phyloP scores from a whole-genome alignment of 2,888 invertebrate species.

The Cephus sareptanus region DNA sequence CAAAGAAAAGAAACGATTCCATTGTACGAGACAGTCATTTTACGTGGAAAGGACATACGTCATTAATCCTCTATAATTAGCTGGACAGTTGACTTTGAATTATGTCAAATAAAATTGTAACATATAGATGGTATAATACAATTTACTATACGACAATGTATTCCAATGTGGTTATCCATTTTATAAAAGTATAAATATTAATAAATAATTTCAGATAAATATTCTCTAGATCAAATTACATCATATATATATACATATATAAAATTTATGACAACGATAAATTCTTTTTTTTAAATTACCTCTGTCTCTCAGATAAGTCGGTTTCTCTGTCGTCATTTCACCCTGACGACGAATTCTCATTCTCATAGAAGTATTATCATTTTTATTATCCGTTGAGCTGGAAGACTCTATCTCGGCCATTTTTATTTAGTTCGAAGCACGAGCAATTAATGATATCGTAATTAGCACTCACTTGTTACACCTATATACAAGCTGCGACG shows the following conservation, averaged over 20 bases:
- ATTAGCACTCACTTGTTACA: neutral
- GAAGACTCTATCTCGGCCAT: slow-evolving; percentile 6
- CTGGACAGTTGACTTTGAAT: neutral
- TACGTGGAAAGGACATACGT: neutral
- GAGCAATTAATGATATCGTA: neutral
- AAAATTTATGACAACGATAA: neutral
- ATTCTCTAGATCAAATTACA: no score
- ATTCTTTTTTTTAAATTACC: slow-evolving; percentile 35
- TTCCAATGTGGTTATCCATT: no score
- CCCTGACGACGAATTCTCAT: slow-evolving; percentile 13
- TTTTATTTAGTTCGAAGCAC: neutral
- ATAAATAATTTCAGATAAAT: no score
- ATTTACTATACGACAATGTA: no score
- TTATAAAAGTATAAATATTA: no score
- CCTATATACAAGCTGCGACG: neutral
- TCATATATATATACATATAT: no score
- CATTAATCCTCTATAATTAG: neutral
- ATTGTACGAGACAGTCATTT: neutral
- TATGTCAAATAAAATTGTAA: no score
- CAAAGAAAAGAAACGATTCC: no score
- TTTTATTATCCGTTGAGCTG: slow-evolving; percentile 2
- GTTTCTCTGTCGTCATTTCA: slow-evolving; percentile 49
- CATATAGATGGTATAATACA: no score
- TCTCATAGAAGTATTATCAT: neutral
- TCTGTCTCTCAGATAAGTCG: slow-evolving; percentile 53